Conservation (phyloP, 2,113 vertebrate species). For the Chiloscyllium plagiosum region DNA sequence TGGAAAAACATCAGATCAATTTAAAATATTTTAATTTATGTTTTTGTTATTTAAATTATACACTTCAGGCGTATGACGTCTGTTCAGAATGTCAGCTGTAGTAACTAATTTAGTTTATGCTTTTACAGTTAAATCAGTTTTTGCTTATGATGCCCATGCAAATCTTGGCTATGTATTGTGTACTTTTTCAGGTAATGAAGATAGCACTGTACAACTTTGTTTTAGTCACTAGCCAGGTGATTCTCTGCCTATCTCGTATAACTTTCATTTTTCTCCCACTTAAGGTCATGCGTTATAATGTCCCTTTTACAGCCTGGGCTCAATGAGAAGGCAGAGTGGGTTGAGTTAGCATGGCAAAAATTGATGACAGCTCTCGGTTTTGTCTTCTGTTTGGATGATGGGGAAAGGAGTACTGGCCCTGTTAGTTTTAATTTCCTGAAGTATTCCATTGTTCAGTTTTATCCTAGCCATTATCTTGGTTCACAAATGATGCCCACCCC, state of each 20-base stretch:
- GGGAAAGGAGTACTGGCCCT: not conserved
- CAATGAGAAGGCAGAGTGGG: not conserved
- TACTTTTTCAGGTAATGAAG: not conserved
- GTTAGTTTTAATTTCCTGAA: not conserved
- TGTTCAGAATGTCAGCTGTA: not conserved
- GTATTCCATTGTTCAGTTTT: not conserved
- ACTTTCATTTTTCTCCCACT: not conserved
- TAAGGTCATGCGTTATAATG: not conserved
- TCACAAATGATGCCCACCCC: no score
- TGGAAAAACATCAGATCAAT: not conserved
- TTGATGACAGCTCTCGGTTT: not conserved
- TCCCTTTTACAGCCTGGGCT: no score
- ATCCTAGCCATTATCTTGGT: not conserved
- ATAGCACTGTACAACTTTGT: not conserved
- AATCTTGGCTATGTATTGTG: not conserved
- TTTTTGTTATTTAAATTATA: not conserved
- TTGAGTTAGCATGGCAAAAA: not conserved
- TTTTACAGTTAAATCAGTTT: not conserved
- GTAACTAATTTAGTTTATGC: not conserved
- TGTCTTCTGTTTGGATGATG: not conserved
- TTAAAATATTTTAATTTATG: not conserved
- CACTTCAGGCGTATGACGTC: not conserved
- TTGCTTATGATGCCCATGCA: not conserved
- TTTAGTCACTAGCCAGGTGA: not conserved
- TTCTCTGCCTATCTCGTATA: not conserved